Base-by-base conservation (phyloP, 2,888 invertebrate species). In the Ecliptopera silaceata region DNA sequence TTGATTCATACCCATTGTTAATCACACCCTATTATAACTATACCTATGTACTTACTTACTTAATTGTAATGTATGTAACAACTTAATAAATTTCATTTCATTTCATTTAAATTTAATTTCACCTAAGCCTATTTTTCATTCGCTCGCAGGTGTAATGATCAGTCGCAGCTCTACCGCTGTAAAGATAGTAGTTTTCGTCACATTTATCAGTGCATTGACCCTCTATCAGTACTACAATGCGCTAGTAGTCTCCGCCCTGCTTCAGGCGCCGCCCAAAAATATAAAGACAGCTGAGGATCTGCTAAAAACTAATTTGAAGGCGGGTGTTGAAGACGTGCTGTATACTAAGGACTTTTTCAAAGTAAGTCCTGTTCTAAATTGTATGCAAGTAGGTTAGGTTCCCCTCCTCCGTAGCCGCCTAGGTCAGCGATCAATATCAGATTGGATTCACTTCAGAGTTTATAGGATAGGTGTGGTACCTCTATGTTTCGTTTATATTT, bases 181-280 rank as follows among this genome's bases (percentile, higher is more conserved):
- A 1, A 92, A 93, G 56, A 79, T 93, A 39, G 80, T 93, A 18
- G 82, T 92, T 2, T 85, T 93, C 48, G 86, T 88, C 1, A 89
- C 91, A 1, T 86, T 93, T 42, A 48, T 94, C 1, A 94, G 93
- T 74, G 88, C 93, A 0, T 86, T 94, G 60, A 88, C 93, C 13
- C 80, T 94, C 41, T 94, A 94, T 75, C 95, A 95, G 71, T 95
- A 94, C 75, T 95, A 95, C 75, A 94, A 94, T 39, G 95, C 94
- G 1, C 93, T 93, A 44, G 93, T 95, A 44, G 94, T 95, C 0
- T 94, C 95, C 0, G 93, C 93, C 0, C 73, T 95, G 54, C 78
- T 95, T 31, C 91, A 93, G 73, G 93, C 93, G 53, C 89, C 93
- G 11, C 93, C 94, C 0, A 93, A 92, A 65, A 93, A 92, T 18